Base-by-base conservation (phyloP, 2,888 invertebrate species). In the Caradrina clavipalpis region DNA sequence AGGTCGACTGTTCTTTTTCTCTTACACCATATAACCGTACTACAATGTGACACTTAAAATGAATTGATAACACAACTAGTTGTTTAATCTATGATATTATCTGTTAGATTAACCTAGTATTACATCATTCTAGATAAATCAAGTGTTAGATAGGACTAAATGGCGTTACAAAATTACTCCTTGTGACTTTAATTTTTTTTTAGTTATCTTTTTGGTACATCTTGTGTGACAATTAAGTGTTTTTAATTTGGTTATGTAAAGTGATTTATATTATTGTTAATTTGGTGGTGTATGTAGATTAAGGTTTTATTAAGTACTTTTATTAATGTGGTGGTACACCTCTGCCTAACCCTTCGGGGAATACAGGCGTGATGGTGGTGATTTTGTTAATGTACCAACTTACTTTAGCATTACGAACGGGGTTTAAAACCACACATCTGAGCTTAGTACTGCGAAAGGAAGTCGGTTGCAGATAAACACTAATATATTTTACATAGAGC, bases 21-120 rank as follows among this genome's bases (percentile, higher is more conserved):
- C 35, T 8, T 35, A 8, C 8, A 8, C 35, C 7, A 17, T 6
- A 2, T 55, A 45, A 26, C 55, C n/a, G 26, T 56, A 39, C 6
- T 13, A 15, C 45, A 1, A 21, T 31, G 45, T 61, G 21, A 75
- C 55, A 71, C 54, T 50, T 69, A 58, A 54, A 60, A 39, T 7
- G 17, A 8, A 50, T 50, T 51, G 76, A 77, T 84, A 79, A 72
- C 21, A 42, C 35, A 74, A 73, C 57, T 73, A 64, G 51, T 69
- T 75, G 1, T 67, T 19, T 49, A 57, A 61, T 69, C 66, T 55
- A 58, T 55, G 21, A 55, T 78, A 69, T 10, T 86, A 87, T 88
- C 88, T 83, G 78, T 84, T 81, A 81, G 78, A 84, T 86, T 88
- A 87, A 81, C 82, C 83, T 80, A 85, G 63, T 82, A 82, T 89